Conservation (phyloP, 2,888 invertebrate genomes). For the Nebria salina region DNA sequence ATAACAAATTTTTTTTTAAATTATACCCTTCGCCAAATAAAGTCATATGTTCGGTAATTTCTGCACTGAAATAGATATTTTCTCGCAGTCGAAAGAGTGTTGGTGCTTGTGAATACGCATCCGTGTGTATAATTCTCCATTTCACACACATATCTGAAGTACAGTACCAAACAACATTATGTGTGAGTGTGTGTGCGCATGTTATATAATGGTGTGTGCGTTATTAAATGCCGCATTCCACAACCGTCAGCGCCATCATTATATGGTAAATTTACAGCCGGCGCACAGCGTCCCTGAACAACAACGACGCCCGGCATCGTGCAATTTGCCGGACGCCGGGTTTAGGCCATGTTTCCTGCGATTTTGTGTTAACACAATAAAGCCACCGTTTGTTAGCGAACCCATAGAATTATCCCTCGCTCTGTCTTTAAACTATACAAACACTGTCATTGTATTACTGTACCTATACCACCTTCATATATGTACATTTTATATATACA, state of each 20-base stretch:
- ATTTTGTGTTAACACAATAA: constrained; percentile 29
- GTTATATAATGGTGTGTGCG: constrained; percentile 41
- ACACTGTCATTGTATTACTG: background rate
- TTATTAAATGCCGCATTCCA: constrained; percentile 58
- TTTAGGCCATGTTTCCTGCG: constrained; percentile 28
- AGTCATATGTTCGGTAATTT: background rate
- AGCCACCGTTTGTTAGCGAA: background rate
- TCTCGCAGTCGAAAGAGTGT: background rate
- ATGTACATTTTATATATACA: background rate
- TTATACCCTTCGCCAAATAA: background rate
- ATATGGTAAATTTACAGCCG: constrained; percentile 59
- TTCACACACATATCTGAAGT: constrained; percentile 51
- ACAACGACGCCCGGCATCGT: constrained; percentile 17
- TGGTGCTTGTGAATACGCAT: constrained; percentile 18
- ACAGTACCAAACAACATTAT: background rate
- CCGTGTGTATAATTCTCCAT: constrained; percentile 22
- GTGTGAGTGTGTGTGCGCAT: constrained; percentile 46
- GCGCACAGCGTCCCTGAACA: constrained; percentile 53
- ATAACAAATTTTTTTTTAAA: too few relatives aligned
- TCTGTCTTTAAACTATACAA: background rate
- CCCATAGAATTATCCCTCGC: constrained; percentile 10
- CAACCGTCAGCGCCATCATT: constrained; percentile 58
- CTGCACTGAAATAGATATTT: background rate
- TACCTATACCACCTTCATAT: background rate
- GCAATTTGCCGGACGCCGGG: constrained; percentile 24